These are phyloP conservation scores for Onychorhynchus coronatus DNA, from an alignment of 2,113 vertebrate species.

Conservation along the genomic window DNA sequence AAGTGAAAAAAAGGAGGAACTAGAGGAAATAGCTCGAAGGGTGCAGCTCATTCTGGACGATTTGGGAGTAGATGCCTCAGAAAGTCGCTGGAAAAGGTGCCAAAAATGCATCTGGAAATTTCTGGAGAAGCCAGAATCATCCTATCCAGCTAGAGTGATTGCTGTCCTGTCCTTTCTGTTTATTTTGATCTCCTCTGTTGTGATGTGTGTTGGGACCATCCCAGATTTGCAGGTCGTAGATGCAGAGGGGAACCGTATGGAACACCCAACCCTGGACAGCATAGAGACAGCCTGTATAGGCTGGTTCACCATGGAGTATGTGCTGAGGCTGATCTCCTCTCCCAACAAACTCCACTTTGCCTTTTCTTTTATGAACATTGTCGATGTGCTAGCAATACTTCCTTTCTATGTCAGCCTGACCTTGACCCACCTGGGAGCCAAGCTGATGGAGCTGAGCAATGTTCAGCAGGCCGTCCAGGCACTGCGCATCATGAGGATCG, in stretches of 20 bases:
- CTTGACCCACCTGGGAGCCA: conserved; percentile 88
- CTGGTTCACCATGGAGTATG: conserved; percentile 94
- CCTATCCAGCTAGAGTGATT: conserved; percentile 83
- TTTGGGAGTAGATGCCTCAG: conserved; percentile 78
- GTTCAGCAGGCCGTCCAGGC: conserved; percentile 95
- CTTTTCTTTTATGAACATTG: conserved; percentile 92
- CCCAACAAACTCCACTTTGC: conserved; percentile 89
- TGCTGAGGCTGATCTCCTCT: conserved; percentile 87
- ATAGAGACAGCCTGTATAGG: conserved; percentile 93
- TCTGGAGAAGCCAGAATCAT: conserved; percentile 95
- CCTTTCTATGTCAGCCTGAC: conserved; percentile 93
- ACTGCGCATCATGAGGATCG: conserved; percentile 91
- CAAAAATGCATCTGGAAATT: conserved; percentile 91
- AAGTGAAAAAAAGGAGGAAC: conserved; percentile 91
- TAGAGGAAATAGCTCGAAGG: conserved; percentile 90
- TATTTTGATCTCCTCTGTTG: conserved; percentile 87
- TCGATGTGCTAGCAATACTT: conserved; percentile 91
- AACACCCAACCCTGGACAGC: conserved; percentile 89
- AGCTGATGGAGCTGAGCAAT: conserved; percentile 90
- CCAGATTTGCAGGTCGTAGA: conserved; percentile 91
- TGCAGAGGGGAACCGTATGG: conserved; percentile 84
- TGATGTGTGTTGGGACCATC: conserved; percentile 95
- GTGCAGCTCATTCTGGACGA: conserved; percentile 93
- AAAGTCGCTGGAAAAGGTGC: conserved; percentile 82
- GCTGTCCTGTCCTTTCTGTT: conserved; percentile 92